Evolutionary conservation across 2,888 invertebrate species (phyloP).

Genomic region (Parnassius glacialis): DNA sequence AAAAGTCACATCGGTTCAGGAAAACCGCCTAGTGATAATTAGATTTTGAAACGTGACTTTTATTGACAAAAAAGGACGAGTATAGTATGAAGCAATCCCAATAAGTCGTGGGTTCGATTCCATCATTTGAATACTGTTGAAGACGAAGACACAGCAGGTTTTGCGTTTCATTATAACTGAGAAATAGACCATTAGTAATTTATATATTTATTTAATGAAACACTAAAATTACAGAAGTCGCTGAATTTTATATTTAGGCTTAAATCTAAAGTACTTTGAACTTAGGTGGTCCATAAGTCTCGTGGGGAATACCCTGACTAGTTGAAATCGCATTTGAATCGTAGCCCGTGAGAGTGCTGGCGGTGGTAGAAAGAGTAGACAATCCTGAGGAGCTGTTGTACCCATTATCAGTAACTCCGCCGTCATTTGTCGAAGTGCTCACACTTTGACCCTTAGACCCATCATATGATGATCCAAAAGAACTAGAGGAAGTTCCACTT

Average conservation of each 20-base stretch:
- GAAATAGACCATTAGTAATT: no score
- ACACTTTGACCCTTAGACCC: constrained; percentile 17
- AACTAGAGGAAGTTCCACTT: background rate
- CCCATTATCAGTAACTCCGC: constrained; percentile 7
- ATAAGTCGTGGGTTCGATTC: no score
- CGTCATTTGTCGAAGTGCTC: constrained; percentile 8
- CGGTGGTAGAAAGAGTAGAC: constrained; percentile 34
- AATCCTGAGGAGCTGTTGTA: constrained; percentile 33
- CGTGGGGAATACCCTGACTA: constrained; percentile 69
- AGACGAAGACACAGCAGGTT: no score
- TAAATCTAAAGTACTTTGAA: constrained; percentile 47
- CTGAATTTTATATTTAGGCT: constrained; percentile 13
- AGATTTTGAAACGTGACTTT: no score
- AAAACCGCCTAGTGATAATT: no score
- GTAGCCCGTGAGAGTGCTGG: constrained; percentile 32
- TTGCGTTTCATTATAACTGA: no score
- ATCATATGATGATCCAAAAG: constrained; percentile 17
- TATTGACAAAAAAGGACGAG: no score
- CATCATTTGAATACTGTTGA: no score
- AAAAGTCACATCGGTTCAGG: no score
- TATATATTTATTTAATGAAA: constrained; percentile 18
- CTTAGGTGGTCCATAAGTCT: constrained; percentile 66
- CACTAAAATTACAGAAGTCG: constrained; percentile 18
- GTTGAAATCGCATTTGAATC: constrained; percentile 51
- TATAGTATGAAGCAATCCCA: no score